Conservation (phyloP, 2,113 vertebrate genomes). For the Ancistrus triradiatus region DNA sequence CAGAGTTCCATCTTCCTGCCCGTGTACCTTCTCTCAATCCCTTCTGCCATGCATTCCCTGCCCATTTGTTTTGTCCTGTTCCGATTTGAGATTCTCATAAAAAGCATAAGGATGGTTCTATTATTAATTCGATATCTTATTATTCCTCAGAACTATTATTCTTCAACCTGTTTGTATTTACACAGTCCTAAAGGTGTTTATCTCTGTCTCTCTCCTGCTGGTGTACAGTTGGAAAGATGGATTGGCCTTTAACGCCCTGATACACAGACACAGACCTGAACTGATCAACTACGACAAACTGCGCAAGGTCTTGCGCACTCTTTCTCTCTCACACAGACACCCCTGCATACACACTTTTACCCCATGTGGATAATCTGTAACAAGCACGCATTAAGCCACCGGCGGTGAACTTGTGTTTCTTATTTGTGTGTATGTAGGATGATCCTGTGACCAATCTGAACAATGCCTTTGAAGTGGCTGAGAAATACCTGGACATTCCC, state of each 20-base stretch:
- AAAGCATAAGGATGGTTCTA: too few species aligned
- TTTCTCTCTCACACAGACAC: background rate
- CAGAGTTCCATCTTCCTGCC: background rate
- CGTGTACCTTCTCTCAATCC: background rate
- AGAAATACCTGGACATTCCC: slow-evolving; percentile 78
- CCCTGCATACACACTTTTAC: background rate
- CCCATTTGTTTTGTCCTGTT: too few species aligned
- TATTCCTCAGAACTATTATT: too few species aligned
- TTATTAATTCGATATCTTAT: too few species aligned
- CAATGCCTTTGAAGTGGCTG: slow-evolving; percentile 78
- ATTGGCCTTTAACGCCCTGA: slow-evolving; percentile 91
- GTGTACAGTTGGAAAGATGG: slow-evolving; percentile 94
- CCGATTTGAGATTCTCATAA: too few species aligned
- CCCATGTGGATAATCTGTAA: background rate
- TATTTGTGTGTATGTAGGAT: slow-evolving; percentile 55
- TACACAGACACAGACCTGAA: slow-evolving; percentile 91
- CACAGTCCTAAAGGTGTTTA: too few species aligned
- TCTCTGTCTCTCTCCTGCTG: background rate
- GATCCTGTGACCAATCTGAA: slow-evolving; percentile 76
- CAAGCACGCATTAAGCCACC: background rate
- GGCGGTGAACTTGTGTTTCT: background rate
- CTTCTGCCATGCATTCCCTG: background rate
- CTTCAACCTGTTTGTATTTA: too few species aligned
- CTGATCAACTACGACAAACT: slow-evolving; percentile 93
- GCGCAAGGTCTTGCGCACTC: slow-evolving; percentile 76